Evolutionary conservation across 2,888 invertebrate species (phyloP).

Genomic region (Stratiomys singularior): DNA sequence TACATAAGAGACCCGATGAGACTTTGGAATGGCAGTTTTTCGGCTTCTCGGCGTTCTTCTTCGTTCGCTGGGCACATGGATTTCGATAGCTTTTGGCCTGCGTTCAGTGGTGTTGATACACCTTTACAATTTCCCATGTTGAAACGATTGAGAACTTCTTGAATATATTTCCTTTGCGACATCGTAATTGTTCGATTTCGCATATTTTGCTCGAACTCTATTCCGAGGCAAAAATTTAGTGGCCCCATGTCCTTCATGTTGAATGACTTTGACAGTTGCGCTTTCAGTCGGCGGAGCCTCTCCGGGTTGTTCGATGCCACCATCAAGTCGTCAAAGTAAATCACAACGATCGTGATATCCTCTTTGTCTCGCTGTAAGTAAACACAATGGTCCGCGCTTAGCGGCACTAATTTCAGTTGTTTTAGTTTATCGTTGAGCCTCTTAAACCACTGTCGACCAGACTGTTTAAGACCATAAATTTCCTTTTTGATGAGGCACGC

Average conservation of each 20-base stretch:
- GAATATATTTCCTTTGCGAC: conserved; percentile 51
- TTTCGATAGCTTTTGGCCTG: conserved; percentile 34
- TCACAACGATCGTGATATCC: background rate
- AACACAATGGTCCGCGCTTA: background rate
- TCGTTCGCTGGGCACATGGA: background rate
- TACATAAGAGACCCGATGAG: conserved; percentile 52
- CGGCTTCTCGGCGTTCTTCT: background rate
- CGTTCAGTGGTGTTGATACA: conserved; percentile 48
- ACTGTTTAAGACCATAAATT: too few species aligned
- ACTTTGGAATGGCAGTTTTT: background rate
- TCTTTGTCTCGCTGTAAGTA: background rate
- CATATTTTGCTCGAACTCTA: conserved; percentile 47
- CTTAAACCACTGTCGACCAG: too few species aligned
- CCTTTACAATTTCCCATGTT: conserved; percentile 52
- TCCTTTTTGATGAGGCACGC: too few species aligned
- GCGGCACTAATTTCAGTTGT: background rate
- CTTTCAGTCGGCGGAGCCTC: background rate
- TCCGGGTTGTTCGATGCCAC: background rate
- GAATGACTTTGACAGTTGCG: background rate
- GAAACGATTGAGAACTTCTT: conserved; percentile 51
- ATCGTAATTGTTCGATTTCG: conserved; percentile 49
- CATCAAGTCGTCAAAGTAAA: conserved; percentile 11
- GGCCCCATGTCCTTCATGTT: conserved; percentile 31
- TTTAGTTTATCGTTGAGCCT: background rate
- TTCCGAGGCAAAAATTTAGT: conserved; percentile 48